These are phyloP conservation scores for Tupaia tana DNA, from an alignment of 2,113 vertebrate species.

Conservation along the genomic window DNA sequence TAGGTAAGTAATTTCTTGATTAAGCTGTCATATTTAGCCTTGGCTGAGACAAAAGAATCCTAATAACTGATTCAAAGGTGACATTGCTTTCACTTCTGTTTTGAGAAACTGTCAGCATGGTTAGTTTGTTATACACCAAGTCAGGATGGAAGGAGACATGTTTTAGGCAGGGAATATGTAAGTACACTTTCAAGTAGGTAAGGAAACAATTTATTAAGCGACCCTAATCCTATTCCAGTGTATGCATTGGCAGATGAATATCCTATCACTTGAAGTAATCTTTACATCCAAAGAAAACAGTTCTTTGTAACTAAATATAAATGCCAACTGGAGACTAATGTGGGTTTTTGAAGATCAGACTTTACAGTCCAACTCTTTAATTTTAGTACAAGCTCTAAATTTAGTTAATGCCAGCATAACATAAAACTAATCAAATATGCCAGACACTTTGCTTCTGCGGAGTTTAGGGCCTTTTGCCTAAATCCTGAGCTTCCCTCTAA, in stretches of 20 bases:
- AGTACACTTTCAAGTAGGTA: conserved; percentile 53
- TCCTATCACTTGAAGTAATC: conserved; percentile 13
- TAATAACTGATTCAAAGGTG: conserved; percentile 50
- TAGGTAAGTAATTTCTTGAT: conserved; percentile 84
- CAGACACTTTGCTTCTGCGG: conserved; percentile 58
- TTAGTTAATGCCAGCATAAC: conserved; percentile 40
- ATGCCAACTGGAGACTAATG: conserved; percentile 30
- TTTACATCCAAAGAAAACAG: conserved; percentile 21
- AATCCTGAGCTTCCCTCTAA: conserved; percentile 78
- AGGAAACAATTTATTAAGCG: conserved; percentile 34
- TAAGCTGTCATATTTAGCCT: conserved; percentile 70
- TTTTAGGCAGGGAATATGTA: conserved; percentile 34
- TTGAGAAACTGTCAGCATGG: conserved; percentile 46
- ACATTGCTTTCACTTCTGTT: conserved; percentile 49
- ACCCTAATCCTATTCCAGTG: background rate
- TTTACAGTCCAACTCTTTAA: conserved; percentile 55
- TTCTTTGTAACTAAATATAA: conserved; percentile 50
- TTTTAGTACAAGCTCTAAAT: conserved; percentile 55
- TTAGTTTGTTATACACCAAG: background rate
- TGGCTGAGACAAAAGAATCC: conserved; percentile 27
- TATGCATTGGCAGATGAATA: conserved; percentile 9
- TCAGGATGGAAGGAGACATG: background rate
- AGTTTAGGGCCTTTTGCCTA: conserved; percentile 57
- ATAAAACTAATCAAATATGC: conserved; percentile 44
- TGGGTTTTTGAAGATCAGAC: conserved; percentile 62